Evolutionary conservation across 2,797 vertebrate genomes (phyloP), one percentile per base, ranked within the genome.

Genomic region (Alcedo quadribrachys): DNA sequence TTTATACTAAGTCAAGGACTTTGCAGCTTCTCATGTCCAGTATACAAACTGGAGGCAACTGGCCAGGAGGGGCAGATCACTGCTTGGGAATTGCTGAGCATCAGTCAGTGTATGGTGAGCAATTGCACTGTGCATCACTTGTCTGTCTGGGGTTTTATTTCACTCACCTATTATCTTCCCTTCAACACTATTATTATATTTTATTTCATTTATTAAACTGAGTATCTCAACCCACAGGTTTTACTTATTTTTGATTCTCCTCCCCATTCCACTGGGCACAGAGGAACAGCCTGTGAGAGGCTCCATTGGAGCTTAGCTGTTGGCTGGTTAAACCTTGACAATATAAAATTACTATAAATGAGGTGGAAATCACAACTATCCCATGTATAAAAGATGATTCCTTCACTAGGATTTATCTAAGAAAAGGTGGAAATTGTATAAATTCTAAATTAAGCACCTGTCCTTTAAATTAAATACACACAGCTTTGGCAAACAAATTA

Each of bases 391-490:
- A 68, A 57, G 53, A 86, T 50, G 66, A 19, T 76, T 86, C 27
- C 46, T 80, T 85, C 70, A 42, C 28, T 27, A 68, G 62, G 30
- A n/a, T 89, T 78, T 62, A 55, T 32, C 24, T 30, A 35, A 61
- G 5, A n/a, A 51, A 87, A 51, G 46, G 16, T 14, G 25, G 30
- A 69, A 89, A 24, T 65, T 22, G 20, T 13, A 24, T 53, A 70
- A 86, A 87, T 78, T 85, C 68, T 62, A 81, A 86, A 82, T 82
- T n/a, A 77, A 55, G 45, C 28, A 75, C 77, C 12, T 13, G 35
- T 84, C 92, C 82, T 92, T 93, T 87, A 75, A 75, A 85, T 75
- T 83, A 89, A 93, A 81, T 33, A 80, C 42, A n/a, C 50, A 65
- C 50, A 85, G 46, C 60, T 82, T 67, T 65, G 50, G 77, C 68